Percentiles rank a stretch among this genome's conserved stretches.
Evolutionary conservation across 2,888 invertebrate genomes (phyloP).

Genomic region (Gasteruption jaculator): DNA sequence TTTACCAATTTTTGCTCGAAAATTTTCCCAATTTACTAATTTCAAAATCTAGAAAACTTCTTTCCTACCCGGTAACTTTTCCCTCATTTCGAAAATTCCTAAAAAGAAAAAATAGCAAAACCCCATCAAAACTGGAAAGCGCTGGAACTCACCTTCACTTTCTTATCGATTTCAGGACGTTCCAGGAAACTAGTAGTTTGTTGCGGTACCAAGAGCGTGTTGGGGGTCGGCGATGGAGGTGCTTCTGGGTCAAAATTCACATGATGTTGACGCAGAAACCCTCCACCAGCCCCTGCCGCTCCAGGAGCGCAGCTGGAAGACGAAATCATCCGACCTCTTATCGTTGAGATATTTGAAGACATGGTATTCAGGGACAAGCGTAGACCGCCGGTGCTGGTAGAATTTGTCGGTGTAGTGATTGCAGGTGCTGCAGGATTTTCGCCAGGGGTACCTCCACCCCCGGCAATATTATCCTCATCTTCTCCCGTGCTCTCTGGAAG

Average conservation of each 20-base stretch:
- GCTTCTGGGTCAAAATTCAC: conserved; percentile 57
- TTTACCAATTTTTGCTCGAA: no score
- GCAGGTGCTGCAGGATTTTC: no score
- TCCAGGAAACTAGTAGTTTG: conserved; percentile 57
- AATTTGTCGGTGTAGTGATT: no score
- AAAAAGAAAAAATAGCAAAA: no score
- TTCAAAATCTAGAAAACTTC: no score
- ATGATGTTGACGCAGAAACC: conserved; percentile 35
- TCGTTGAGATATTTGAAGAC: conserved; percentile 17
- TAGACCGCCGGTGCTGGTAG: no score
- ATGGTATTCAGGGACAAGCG: no score
- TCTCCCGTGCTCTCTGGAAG: conserved; percentile 60
- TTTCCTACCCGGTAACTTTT: no score
- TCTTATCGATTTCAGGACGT: conserved; percentile 66
- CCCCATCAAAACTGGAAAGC: no score
- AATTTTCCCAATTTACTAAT: no score
- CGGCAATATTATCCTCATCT: conserved; percentile 56
- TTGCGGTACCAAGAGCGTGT: conserved; percentile 16
- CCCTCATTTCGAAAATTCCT: no score
- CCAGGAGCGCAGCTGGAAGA: conserved; percentile 14
- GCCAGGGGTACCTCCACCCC: conserved; percentile 48
- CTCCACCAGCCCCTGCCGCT: conserved; percentile 25
- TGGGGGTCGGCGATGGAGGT: conserved; percentile 52
- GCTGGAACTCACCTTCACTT: conserved; percentile 67
- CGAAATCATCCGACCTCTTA: conserved; percentile 19